phyloP scores from a whole-genome alignment of 2,888 invertebrate species.

The Ctenicera cuprea region DNA sequence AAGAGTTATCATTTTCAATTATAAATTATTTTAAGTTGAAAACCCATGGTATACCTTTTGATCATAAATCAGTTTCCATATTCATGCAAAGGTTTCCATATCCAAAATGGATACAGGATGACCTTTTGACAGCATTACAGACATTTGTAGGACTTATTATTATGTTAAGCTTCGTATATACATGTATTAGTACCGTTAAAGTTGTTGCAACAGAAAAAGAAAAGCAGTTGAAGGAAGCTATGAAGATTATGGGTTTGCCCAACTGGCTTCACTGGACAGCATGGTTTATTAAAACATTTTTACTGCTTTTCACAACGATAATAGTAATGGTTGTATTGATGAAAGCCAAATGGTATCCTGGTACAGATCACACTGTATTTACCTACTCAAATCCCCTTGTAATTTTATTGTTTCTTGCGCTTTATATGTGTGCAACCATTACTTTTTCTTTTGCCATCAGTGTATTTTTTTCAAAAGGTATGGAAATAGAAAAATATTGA shows the following conservation, averaged over 20 bases:
- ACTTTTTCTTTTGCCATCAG: slow-evolving; percentile 88
- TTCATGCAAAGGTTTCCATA: slow-evolving; percentile 83
- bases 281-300: slow-evolving; percentile 86
- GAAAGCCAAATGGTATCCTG: slow-evolving; percentile 69
- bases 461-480: slow-evolving; percentile 87
- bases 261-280: slow-evolving; percentile 91
- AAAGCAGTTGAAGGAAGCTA: slow-evolving; percentile 86
- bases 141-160: slow-evolving; percentile 84
- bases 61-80: slow-evolving; percentile 61
- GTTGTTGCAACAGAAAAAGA: slow-evolving; percentile 86
- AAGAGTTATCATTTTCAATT: slow-evolving; percentile 67
- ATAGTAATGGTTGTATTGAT: slow-evolving; percentile 75
- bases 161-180: slow-evolving; percentile 87
- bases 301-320: slow-evolving; percentile 78
- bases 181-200: slow-evolving; percentile 85
- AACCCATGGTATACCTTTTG: background rate
- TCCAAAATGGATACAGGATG: slow-evolving; percentile 81
- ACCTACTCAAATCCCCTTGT: slow-evolving; percentile 81
- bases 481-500: background rate
- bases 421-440: slow-evolving; percentile 83
- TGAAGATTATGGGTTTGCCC: slow-evolving; percentile 93
- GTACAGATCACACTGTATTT: slow-evolving; percentile 77
- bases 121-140: slow-evolving; percentile 79
- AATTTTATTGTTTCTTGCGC: slow-evolving; percentile 81
- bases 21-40: slow-evolving; percentile 55